Conservation (phyloP, 2,113 vertebrate species). For the Rafetus swinhoei region DNA sequence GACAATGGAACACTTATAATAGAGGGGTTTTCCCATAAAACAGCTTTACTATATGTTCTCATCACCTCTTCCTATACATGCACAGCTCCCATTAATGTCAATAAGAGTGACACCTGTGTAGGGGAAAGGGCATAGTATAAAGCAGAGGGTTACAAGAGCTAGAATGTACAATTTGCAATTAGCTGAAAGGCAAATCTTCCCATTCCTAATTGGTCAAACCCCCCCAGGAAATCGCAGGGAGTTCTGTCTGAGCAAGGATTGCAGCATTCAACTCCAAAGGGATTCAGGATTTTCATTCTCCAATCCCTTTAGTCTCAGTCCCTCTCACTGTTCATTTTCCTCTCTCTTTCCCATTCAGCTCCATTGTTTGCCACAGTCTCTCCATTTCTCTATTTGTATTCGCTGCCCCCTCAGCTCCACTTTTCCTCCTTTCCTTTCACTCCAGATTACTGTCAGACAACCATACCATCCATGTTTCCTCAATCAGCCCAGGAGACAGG, state of each 20-base stretch:
- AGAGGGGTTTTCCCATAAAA: neutral
- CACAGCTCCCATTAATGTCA: neutral
- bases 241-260: neutral
- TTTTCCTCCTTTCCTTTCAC: neutral
- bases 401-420: neutral
- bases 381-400: neutral
- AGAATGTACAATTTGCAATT: neutral
- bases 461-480: neutral
- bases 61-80: neutral
- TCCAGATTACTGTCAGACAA: neutral
- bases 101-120: neutral
- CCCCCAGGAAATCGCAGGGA: neutral
- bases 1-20: neutral
- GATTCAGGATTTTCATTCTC: neutral
- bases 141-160: neutral
- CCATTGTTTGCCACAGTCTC: neutral
- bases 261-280: fast-evolving
- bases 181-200: neutral
- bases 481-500: neutral
- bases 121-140: neutral
- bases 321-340: neutral
- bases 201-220: neutral
- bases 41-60: neutral
- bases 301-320: fast-evolving
- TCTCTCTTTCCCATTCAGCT: neutral